Evolutionary conservation across 2,888 invertebrate species (phyloP).

Genomic region (Seira musarum): DNA sequence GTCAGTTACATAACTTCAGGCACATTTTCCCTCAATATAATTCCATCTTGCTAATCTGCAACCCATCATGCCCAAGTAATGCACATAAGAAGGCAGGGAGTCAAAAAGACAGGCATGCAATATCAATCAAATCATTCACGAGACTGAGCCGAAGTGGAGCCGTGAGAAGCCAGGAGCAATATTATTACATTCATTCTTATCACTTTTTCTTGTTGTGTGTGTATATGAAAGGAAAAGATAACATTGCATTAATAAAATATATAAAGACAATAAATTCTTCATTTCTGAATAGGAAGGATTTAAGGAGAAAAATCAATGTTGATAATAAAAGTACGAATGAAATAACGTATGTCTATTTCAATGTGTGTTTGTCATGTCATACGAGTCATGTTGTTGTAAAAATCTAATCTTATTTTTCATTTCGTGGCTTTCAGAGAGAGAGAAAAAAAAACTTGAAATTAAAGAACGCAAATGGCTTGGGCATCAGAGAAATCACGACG

Average conservation of each 20-base stretch:
- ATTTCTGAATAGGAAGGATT: too few relatives aligned
- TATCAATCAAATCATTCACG: constrained; percentile 54
- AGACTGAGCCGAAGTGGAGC: constrained; percentile 14
- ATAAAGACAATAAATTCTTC: too few relatives aligned
- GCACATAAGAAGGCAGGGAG: constrained; percentile 37
- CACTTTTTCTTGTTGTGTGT: too few relatives aligned
- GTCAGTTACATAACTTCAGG: constrained; percentile 53
- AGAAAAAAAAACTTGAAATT: background rate
- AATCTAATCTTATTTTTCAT: constrained; percentile 37
- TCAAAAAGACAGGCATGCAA: constrained; percentile 50
- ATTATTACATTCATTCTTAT: too few relatives aligned
- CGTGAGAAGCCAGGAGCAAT: constrained; percentile 55
- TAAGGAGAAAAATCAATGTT: constrained; percentile 32
- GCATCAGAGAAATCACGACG: constrained; percentile 5
- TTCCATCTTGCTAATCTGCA: constrained; percentile 18
- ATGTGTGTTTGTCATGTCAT: constrained; percentile 43
- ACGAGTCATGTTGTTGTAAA: too few relatives aligned
- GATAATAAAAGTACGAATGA: constrained; percentile 18
- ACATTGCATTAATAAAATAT: too few relatives aligned
- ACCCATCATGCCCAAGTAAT: too few relatives aligned
- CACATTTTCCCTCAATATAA: constrained; percentile 16
- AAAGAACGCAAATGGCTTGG: background rate
- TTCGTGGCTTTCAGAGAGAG: constrained; percentile 26
- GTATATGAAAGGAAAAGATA: too few relatives aligned
- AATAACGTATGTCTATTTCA: constrained; percentile 18